A percentile compares a stretch with the other conserved stretches of the same genome.
phyloP scores from a whole-genome alignment of 1,140 invertebrate species.

The Acromyrmex heyeri region DNA sequence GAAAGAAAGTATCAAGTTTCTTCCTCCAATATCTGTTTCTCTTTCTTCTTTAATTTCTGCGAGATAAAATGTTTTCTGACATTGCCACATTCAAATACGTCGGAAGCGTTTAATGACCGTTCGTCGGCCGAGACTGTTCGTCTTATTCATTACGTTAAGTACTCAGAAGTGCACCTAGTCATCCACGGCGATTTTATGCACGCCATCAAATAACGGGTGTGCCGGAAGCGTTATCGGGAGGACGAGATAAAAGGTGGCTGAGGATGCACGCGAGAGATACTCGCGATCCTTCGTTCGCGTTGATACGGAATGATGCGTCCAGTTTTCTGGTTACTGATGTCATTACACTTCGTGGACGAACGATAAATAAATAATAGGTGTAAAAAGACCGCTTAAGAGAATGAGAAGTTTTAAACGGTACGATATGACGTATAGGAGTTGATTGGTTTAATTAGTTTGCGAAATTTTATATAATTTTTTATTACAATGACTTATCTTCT shows the following conservation, averaged over 20 bases:
- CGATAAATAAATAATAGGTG: neutral
- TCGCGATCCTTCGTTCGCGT: neutral
- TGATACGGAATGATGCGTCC: neutral
- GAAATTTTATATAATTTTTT: neutral
- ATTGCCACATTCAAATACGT: conserved; percentile 59
- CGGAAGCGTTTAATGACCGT: conserved; percentile 73
- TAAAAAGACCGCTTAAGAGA: neutral
- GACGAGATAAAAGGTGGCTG: conserved; percentile 36
- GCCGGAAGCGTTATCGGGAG: conserved; percentile 61
- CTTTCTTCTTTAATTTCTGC: neutral
- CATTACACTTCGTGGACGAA: neutral
- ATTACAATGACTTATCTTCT: neutral
- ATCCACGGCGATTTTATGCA: conserved; percentile 66
- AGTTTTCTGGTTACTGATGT: neutral
- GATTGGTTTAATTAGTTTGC: conserved; percentile 3
- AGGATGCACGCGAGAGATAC: conserved; percentile 35
- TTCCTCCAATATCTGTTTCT: neutral
- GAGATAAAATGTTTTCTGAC: conserved; percentile 6
- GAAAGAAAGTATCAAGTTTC: neutral
- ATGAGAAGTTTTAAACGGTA: neutral
- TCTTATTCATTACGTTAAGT: conserved; percentile 67
- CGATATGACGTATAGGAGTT: neutral
- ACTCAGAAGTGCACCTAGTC: conserved; percentile 66
- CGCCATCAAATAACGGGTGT: conserved; percentile 69
- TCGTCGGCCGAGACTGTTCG: conserved; percentile 56